phyloP scores from a whole-genome alignment of 2,113 vertebrate genomes.

The Atrichornis clamosus region DNA sequence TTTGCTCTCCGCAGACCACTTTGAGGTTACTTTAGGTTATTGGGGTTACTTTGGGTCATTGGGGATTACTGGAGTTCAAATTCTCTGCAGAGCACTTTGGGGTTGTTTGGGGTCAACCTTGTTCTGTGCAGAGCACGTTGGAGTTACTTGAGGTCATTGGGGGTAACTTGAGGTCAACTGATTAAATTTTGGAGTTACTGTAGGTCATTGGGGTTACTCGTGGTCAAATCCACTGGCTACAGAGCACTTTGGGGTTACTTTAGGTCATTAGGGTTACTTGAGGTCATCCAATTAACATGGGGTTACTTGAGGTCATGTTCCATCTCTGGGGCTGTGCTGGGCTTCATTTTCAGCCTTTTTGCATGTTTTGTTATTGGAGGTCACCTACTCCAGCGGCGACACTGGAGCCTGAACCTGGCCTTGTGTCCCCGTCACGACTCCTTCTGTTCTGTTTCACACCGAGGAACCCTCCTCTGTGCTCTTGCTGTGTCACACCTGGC shows the following conservation, averaged over 20 bases:
- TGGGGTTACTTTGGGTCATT: neutral
- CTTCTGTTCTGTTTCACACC: too few species aligned
- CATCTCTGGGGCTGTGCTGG: neutral
- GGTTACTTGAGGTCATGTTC: rapidly evolving
- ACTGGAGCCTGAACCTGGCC: neutral
- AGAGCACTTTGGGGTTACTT: neutral
- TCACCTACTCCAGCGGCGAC: neutral
- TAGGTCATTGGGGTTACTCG: neutral
- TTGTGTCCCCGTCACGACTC: neutral
- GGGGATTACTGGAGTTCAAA: neutral
- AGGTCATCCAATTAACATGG: too few species aligned
- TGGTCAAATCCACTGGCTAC: too few species aligned
- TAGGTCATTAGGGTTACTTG: neutral
- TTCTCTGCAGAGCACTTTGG: too few species aligned
- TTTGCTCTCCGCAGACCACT: too few species aligned
- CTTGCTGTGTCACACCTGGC: rapidly evolving
- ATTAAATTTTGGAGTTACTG: neutral
- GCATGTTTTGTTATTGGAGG: too few species aligned
- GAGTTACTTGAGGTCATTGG: neutral
- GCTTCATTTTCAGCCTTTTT: rapidly evolving
- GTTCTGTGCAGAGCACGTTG: neutral
- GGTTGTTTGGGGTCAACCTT: too few species aligned
- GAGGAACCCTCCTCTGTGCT: neutral
- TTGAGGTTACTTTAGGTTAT: neutral
- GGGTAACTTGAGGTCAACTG: neutral